Conservation (phyloP, 1,140 invertebrate genomes). For the Tetranychus urticae region DNA sequence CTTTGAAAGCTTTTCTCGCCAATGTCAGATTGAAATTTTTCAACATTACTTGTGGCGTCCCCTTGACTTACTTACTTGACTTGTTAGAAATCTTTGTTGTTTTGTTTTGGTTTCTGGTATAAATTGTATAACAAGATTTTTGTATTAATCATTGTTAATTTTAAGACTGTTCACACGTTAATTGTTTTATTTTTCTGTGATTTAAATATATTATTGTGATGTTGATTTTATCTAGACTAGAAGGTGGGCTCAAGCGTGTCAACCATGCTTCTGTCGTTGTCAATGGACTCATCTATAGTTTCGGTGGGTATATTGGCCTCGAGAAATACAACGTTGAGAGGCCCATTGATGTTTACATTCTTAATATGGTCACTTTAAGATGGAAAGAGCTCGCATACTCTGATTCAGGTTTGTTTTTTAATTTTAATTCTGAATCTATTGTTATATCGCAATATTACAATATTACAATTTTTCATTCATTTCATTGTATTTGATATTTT, state of each 20-base stretch:
- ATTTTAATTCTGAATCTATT: no score
- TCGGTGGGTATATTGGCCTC: conserved; percentile 65
- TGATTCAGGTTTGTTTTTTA: not conserved
- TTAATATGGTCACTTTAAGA: conserved; percentile 43
- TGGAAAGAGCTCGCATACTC: conserved; percentile 3
- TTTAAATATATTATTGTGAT: not conserved
- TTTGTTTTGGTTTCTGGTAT: no score
- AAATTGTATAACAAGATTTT: no score
- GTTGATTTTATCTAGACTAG: conserved; percentile 14
- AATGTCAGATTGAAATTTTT: conserved; percentile 9
- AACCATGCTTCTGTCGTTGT: conserved; percentile 76
- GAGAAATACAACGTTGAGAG: conserved; percentile 40
- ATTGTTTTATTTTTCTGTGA: no score
- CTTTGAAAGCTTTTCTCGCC: conserved; percentile 6
- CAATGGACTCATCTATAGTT: conserved; percentile 54
- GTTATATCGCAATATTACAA: no score
- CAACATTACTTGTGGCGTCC: no score
- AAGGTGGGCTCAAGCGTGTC: conserved; percentile 48
- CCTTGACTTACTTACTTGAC: no score
- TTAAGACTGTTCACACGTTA: no score
- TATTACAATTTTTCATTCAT: no score
- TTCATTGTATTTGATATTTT: no score
- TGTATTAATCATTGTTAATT: no score
- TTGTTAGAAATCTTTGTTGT: no score
- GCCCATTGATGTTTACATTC: conserved; percentile 63